Conservation (phyloP, 1,140 invertebrate species). For the Pinna nobilis region DNA sequence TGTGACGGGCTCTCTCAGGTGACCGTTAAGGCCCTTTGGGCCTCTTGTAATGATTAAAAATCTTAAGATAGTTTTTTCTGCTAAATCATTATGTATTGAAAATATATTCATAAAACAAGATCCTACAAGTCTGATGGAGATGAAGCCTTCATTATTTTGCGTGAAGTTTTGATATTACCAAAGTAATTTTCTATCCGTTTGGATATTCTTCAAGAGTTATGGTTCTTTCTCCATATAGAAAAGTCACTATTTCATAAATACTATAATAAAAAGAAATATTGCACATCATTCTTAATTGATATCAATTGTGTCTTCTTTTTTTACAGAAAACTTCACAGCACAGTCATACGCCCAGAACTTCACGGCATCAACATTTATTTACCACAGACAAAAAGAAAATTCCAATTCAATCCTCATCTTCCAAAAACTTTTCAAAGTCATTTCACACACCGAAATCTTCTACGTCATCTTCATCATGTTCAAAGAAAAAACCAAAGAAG, state of each 20-base stretch:
- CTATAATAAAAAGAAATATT: too few species aligned
- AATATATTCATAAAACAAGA: background rate
- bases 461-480: constrained; percentile 43
- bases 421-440: constrained; percentile 20
- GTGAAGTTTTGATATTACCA: too few species aligned
- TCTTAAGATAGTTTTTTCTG: constrained; percentile 17
- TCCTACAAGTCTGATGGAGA: background rate
- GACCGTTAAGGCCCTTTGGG: too few species aligned
- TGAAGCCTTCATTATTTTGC: background rate
- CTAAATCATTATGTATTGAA: constrained; percentile 24
- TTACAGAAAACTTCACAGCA: constrained; percentile 24
- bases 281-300: too few species aligned
- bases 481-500: constrained; percentile 64
- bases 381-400: constrained; percentile 26
- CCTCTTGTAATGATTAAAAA: too few species aligned
- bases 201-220: too few species aligned
- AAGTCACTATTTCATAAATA: too few species aligned
- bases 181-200: too few species aligned
- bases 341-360: constrained; percentile 18
- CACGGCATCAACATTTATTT: constrained; percentile 28
- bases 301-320: background rate
- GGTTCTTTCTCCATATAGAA: too few species aligned
- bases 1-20: too few species aligned
- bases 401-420: constrained; percentile 23
- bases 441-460: constrained; percentile 12